Conservation (phyloP, 1,140 invertebrate species). For the Drosophila punjabiensis region DNA sequence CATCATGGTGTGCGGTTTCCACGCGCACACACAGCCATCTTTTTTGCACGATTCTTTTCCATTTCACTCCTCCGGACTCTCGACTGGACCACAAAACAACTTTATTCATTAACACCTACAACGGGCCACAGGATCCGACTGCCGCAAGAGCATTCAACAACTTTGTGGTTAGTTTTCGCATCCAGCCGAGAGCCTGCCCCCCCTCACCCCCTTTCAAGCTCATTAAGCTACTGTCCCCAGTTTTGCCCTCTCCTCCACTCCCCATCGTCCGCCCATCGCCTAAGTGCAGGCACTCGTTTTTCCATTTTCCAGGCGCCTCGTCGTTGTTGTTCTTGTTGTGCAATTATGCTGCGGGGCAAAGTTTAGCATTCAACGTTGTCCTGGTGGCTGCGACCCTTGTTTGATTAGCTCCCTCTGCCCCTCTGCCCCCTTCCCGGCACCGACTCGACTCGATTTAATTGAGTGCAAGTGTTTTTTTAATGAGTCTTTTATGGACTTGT, state of each 20-base stretch:
- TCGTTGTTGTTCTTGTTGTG: conserved; percentile 64
- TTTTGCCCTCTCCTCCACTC: background rate
- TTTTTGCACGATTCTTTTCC: conserved; percentile 59
- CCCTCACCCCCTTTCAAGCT: conserved; percentile 38
- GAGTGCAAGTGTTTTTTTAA: conserved; percentile 82
- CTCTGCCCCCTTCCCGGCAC: background rate
- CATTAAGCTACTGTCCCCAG: conserved; percentile 67
- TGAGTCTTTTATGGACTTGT: conserved; percentile 77
- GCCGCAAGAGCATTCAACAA: conserved; percentile 71
- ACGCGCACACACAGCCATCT: conserved; percentile 27
- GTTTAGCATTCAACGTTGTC: conserved; percentile 67
- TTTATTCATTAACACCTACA: conserved; percentile 85
- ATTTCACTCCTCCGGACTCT: conserved; percentile 39
- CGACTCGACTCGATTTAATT: conserved; percentile 68
- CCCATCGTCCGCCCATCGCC: conserved; percentile 1
- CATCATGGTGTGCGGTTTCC: conserved; percentile 71
- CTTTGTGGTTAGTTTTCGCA: conserved; percentile 79
- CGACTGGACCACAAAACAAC: conserved; percentile 71
- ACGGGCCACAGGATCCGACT: conserved; percentile 54
- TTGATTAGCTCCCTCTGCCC: conserved; percentile 72
- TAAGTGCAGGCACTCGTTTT: conserved; percentile 66
- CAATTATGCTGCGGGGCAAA: conserved; percentile 61
- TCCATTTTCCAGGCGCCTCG: conserved; percentile 50
- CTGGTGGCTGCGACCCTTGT: conserved; percentile 66
- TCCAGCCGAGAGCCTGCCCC: conserved; percentile 13